Conservation (phyloP, 2,888 invertebrate genomes). For the Pterostichus niger region DNA sequence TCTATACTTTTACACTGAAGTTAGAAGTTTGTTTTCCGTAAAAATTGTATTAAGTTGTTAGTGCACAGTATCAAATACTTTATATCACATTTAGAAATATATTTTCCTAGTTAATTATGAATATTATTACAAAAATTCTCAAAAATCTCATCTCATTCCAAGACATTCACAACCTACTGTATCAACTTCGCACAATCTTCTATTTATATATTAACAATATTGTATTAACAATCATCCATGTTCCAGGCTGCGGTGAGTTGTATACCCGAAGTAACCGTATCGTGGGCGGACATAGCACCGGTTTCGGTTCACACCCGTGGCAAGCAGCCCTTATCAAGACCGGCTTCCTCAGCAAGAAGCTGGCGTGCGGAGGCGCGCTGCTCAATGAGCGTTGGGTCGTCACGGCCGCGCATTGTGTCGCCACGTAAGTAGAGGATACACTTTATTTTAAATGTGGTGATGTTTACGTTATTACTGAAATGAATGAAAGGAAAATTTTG, state of each 20-base stretch:
- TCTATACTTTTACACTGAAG: no score
- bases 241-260: slow-evolving; percentile 93
- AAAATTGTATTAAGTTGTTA: no score
- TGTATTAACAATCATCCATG: slow-evolving; percentile 69
- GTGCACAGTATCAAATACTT: no score
- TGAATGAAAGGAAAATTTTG: no score
- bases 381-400: slow-evolving; percentile 95
- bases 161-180: neutral
- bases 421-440: slow-evolving; percentile 84
- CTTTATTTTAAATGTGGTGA: no score
- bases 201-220: no score
- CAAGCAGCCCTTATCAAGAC: slow-evolving; percentile 96
- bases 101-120: no score
- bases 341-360: slow-evolving; percentile 92
- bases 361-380: slow-evolving; percentile 94
- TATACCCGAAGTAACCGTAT: slow-evolving; percentile 93
- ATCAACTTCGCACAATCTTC: neutral
- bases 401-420: slow-evolving; percentile 95
- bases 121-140: no score
- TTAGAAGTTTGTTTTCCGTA: no score
- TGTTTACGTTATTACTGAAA: slow-evolving; percentile 44
- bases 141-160: no score
- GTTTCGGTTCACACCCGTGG: slow-evolving; percentile 96
- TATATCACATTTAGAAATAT: no score
- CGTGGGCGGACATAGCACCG: slow-evolving; percentile 94